These are phyloP conservation scores for Heliopora coerulea DNA, from an alignment of 92 coral and sea anemone genomes.

Conservation along the genomic window DNA sequence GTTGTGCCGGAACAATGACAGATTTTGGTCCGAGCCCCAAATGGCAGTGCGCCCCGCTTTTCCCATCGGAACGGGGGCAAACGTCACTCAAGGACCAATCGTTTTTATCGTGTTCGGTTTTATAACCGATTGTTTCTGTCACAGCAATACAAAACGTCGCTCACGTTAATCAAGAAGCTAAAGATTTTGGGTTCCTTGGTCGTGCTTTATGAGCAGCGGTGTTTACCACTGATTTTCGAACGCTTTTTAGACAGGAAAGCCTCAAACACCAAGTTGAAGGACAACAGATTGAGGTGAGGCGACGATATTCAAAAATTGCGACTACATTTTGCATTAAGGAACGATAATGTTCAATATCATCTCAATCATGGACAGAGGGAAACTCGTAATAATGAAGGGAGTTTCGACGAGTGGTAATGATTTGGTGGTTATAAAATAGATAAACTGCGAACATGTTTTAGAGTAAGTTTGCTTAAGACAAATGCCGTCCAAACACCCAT, in stretches of 20 bases:
- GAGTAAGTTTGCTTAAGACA: constrained; percentile 25
- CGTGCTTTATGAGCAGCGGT: neutral
- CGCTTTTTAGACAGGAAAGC: neutral
- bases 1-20: no score
- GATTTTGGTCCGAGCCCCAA: no score
- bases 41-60: no score
- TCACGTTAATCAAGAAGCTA: neutral
- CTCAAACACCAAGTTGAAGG: neutral
- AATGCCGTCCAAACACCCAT: constrained; percentile 8
- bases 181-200: neutral
- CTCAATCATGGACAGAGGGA: no score
- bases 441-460: constrained; percentile 1
- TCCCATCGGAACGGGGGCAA: no score
- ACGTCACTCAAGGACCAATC: no score
- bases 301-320: neutral
- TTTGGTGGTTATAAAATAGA: neutral
- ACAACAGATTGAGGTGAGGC: neutral
- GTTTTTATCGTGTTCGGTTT: no score
- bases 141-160: no score
- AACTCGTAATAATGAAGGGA: no score
- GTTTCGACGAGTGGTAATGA: neutral
- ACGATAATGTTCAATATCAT: no score
- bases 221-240: neutral
- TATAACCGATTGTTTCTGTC: no score
- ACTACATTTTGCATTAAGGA: no score